Base-by-base conservation (phyloP, 2,888 invertebrate genomes). In the Synergus laeviventris region DNA sequence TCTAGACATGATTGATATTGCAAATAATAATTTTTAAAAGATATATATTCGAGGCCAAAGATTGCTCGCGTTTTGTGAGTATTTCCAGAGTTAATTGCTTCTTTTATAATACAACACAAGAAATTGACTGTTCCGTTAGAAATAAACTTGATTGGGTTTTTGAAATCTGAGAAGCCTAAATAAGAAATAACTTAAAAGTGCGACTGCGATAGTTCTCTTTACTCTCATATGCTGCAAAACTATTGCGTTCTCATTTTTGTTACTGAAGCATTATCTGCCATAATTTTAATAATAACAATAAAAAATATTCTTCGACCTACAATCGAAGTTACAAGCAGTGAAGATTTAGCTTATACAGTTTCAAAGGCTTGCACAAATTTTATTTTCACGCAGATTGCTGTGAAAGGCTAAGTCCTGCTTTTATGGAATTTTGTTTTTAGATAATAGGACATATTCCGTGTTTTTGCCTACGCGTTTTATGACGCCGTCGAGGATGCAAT, bases 31-130 rank as follows among this genome's bases (percentile, higher is more conserved):
- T 70, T 70, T 45, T 70, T 49, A 70, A 70, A 21, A 16, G 21
- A 64, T 64, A 42, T 60, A 60, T 39, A 64, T 42, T 64, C 14
- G 70, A 70, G 49, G 70, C 70, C 70, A 70, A 70, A 70, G 70
- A 70, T 49, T 49, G 24, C 45, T 66, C 45, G 36, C n/a, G 24
- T 66, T 66, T 66, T 66, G 66, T 45, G 45, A 45, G 42, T 66
- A 66, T 66, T 66, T 66, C 45, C 31, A 45, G 21, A 56, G 38
- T 61, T 45, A 36, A 70, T 70, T 45, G 45, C 45, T 70, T 70
- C 45, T 70, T 70, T 70, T 66, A 16, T 70, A 45, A 39, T 39
- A 42, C 11, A 38, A 38, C 49, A 31, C 21, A 45, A 45, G 42
- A 66, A 66, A 66, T 66, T 66, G 31, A 70, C 45, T 45, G 42